Base-by-base conservation (phyloP, 2,888 invertebrate genomes). In the Acronicta psi region DNA sequence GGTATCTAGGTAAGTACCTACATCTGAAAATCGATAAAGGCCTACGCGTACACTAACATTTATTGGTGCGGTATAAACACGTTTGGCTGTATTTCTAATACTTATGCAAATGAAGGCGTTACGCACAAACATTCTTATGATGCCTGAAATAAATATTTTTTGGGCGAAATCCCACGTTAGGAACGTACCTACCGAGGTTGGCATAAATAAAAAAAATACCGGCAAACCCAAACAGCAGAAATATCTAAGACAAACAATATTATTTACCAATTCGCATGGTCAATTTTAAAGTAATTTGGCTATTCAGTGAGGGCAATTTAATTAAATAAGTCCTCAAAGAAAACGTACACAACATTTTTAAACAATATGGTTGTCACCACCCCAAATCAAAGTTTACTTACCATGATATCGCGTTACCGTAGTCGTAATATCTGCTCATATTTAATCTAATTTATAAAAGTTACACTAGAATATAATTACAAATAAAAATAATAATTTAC, bases 361-460 rank as follows among this genome's bases (percentile, higher is more conserved):
- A 86, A 87, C 90, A 92, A 90, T 86, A 92, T 92, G 92, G 90
- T 87, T 88, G 91, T 90, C 88, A 85, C 74, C 49, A 75, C 71
- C 60, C 68, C 61, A 69, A 79, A 80, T 82, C 73, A 73, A 76
- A 79, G 61, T 76, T 72, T 80, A 93, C 94, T 94, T 75, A 94
- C 94, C 94, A 94, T 90, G 94, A 93, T 89, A 94, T 89, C 81
- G 90, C 92, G 88, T 90, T 94, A 87, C 90, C 86, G 88, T 92
- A 94, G 90, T 94, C 94, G 91, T 91, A 94, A 91, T 94, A 94
- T 89, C 94, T 92, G 88, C 91, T 94, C 94, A 94, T 94, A 88
- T 87, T 92, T 87, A 84, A 74, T 86, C 82, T 83, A 84, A 83
- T 80, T 85, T 83, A 83, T 62, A 81, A 81, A 82, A 84, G 77